phyloP scores from a whole-genome alignment of 2,888 invertebrate genomes.

The Dorcus parallelipipedus region DNA sequence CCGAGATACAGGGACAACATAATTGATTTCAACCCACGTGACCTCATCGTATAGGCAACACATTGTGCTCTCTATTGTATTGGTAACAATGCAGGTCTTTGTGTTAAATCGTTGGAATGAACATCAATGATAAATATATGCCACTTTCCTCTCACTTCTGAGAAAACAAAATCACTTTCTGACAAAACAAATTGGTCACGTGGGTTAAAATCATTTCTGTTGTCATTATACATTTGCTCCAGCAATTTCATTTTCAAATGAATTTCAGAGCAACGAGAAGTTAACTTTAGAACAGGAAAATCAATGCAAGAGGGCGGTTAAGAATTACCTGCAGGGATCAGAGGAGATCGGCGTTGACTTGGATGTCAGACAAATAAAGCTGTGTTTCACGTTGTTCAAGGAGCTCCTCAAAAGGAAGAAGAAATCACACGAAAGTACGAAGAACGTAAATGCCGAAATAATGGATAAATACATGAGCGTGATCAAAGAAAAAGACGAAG shows the following conservation, averaged over 20 bases:
- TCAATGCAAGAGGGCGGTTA: constrained; percentile 31
- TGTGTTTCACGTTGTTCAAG: constrained; percentile 42
- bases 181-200: too few species aligned
- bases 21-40: background rate
- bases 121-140: background rate
- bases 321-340: constrained; percentile 30
- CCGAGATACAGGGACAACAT: background rate
- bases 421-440: background rate
- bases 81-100: background rate
- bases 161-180: too few species aligned
- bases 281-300: constrained; percentile 29
- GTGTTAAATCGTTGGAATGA: background rate
- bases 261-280: constrained; percentile 20
- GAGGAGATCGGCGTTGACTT: constrained; percentile 16
- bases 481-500: constrained; percentile 42
- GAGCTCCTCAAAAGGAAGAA: constrained; percentile 6
- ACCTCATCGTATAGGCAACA: background rate
- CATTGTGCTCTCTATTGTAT: background rate
- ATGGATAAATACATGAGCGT: constrained; percentile 39
- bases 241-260: background rate
- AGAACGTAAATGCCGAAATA: constrained; percentile 14
- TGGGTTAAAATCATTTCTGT: too few species aligned
- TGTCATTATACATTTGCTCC: background rate
- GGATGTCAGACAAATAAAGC: constrained; percentile 39
- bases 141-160: too few species aligned